phyloP scores from a whole-genome alignment of 2,888 invertebrate species.

The Zeuzera pyrina region DNA sequence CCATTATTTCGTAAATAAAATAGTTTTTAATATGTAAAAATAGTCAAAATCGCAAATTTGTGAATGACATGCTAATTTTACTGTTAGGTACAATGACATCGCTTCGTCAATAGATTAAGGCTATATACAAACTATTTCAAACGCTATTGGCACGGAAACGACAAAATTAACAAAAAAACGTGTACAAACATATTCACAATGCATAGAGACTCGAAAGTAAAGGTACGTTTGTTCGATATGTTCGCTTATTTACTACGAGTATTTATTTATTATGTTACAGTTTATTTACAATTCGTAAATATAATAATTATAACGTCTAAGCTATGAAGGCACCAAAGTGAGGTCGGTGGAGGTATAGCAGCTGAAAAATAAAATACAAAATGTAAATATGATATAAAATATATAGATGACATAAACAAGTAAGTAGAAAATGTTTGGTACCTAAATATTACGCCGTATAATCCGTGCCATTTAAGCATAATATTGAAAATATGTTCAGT shows the following conservation, averaged over 20 bases:
- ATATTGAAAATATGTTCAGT: too few relatives aligned
- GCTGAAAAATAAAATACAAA: slow-evolving; percentile 37
- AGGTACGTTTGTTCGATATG: slow-evolving; percentile 60
- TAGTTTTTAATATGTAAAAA: slow-evolving; percentile 13
- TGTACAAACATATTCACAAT: slow-evolving; percentile 16
- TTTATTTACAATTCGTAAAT: slow-evolving; percentile 60
- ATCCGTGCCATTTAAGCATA: too few relatives aligned
- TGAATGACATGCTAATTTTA: slow-evolving; percentile 21
- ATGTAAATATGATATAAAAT: too few relatives aligned
- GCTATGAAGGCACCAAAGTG: slow-evolving; percentile 70
- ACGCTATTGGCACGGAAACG: slow-evolving; percentile 58
- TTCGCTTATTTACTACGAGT: slow-evolving; percentile 46
- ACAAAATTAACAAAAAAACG: slow-evolving; percentile 30
- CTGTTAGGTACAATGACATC: slow-evolving; percentile 4
- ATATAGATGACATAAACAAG: too few relatives aligned
- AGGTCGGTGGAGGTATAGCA: slow-evolving; percentile 68
- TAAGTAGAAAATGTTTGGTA: too few relatives aligned
- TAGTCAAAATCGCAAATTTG: slow-evolving; percentile 25
- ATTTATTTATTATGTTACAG: slow-evolving; percentile 52
- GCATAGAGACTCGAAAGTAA: slow-evolving; percentile 36
- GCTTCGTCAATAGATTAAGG: slow-evolving; percentile 19
- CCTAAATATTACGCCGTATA: too few relatives aligned
- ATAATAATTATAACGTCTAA: slow-evolving; percentile 45
- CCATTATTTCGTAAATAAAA: slow-evolving; percentile 42
- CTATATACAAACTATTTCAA: slow-evolving; percentile 15